Percentiles rank a stretch among this genome's conserved stretches.
Conservation (phyloP, 2,888 invertebrate genomes). For the Dynastes tityus region DNA sequence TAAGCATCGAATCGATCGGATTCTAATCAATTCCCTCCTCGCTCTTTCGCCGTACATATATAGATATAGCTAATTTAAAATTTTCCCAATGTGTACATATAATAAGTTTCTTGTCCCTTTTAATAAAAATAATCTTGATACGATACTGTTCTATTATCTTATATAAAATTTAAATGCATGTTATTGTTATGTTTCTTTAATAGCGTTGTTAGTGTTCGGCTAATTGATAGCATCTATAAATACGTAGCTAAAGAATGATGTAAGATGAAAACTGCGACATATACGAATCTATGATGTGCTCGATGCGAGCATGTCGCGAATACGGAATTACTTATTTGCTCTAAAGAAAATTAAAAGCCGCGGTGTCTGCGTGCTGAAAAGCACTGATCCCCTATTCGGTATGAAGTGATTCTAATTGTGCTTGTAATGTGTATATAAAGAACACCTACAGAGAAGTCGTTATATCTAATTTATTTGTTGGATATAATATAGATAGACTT, state of each 20-base stretch:
- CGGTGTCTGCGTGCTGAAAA: slow-evolving; percentile 21
- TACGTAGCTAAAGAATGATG: slow-evolving; percentile 33
- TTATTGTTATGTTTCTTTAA: slow-evolving; percentile 42
- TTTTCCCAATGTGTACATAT: too few relatives aligned
- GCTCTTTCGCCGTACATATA: too few relatives aligned
- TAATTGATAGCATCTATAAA: slow-evolving; percentile 39
- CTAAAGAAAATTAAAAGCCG: slow-evolving; percentile 25
- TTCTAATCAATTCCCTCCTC: too few relatives aligned
- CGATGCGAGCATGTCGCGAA: slow-evolving; percentile 24
- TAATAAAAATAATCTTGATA: neutral
- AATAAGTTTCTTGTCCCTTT: too few relatives aligned
- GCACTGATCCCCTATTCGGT: slow-evolving; percentile 15
- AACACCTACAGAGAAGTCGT: slow-evolving; percentile 44
- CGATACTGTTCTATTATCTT: slow-evolving; percentile 11
- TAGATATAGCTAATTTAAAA: too few relatives aligned
- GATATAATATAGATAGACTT: slow-evolving; percentile 21
- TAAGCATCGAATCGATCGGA: too few relatives aligned
- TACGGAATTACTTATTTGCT: slow-evolving; percentile 19
- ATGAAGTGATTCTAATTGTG: slow-evolving; percentile 41
- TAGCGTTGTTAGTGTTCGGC: slow-evolving; percentile 24
- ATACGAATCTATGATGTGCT: slow-evolving; percentile 33
- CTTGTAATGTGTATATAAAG: slow-evolving; percentile 40
- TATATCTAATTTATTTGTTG: slow-evolving; percentile 43
- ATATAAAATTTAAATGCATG: slow-evolving; percentile 17
- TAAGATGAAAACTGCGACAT: slow-evolving; percentile 45